These are phyloP conservation scores for Sebastes melanostomus DNA, from an alignment of 2,797 vertebrate species.

Conservation along the genomic window DNA sequence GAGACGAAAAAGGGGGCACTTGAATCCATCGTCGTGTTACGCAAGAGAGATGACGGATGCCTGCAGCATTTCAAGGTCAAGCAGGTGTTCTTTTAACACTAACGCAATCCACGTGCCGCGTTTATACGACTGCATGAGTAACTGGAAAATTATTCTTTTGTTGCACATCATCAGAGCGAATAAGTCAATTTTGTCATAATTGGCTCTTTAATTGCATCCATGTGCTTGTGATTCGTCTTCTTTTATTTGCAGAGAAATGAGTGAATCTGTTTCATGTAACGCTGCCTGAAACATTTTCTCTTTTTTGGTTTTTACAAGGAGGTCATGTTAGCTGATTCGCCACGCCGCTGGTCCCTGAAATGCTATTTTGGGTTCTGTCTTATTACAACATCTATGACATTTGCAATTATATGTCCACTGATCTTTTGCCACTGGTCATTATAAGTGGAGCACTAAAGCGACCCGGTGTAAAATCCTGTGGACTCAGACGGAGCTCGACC, in stretches of 20 bases:
- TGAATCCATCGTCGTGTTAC: conserved; percentile 15
- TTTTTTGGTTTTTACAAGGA: conserved; percentile 44
- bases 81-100: conserved; percentile 70
- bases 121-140: conserved; percentile 61
- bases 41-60: conserved; percentile 1
- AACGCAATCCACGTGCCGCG: conserved; percentile 47
- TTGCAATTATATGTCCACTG: conserved; percentile 69
- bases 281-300: conserved; percentile 23
- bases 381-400: conserved; percentile 65
- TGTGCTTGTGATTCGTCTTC: conserved; percentile 42
- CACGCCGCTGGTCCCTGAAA: conserved; percentile 25
- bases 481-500: conserved; percentile 63
- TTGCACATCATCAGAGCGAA: conserved; percentile 47
- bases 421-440: conserved; percentile 65
- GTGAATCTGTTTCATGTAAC: conserved; percentile 8
- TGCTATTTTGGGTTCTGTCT: conserved; percentile 58
- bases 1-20: neutral
- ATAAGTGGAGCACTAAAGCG: conserved; percentile 47
- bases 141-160: conserved; percentile 53
- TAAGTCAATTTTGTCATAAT: conserved; percentile 46
- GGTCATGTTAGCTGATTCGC: conserved; percentile 29
- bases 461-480: conserved; percentile 60
- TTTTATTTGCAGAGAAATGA: conserved; percentile 12
- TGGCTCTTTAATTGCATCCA: conserved; percentile 50
- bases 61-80: conserved; percentile 42